Evolutionary conservation across 2,113 vertebrate genomes (phyloP).

Genomic region (Petaurus breviceps): DNA sequence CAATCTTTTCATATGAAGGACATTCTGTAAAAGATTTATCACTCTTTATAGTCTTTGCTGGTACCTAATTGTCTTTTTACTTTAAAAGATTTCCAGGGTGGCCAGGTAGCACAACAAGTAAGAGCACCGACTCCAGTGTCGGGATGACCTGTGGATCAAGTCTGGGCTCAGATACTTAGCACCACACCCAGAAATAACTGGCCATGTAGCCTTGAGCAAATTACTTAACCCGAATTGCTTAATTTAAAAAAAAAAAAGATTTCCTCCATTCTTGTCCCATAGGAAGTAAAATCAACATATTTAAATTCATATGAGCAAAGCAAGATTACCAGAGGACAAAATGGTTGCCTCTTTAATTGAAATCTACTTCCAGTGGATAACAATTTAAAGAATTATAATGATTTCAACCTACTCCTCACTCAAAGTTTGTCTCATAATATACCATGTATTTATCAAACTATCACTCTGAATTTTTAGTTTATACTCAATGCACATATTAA

Average conservation of each 20-base stretch:
- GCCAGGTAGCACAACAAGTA: too few relatives aligned
- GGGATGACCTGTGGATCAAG: too few relatives aligned
- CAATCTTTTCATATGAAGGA: neutral
- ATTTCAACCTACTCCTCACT: neutral
- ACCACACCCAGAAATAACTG: too few relatives aligned
- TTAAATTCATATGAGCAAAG: neutral
- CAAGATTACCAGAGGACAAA: neutral
- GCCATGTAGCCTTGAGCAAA: too few relatives aligned
- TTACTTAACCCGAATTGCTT: too few relatives aligned
- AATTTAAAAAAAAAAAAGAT: too few relatives aligned
- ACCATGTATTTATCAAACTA: neutral
- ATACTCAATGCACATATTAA: neutral
- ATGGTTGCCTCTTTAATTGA: neutral
- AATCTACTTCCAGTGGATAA: neutral
- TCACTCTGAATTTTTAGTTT: neutral
- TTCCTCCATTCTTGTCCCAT: neutral
- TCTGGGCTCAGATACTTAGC: too few relatives aligned
- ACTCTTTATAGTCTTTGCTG: neutral
- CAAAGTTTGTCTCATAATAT: neutral
- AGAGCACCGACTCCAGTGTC: too few relatives aligned
- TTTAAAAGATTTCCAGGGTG: neutral
- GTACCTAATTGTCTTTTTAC: neutral
- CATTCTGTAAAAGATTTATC: neutral
- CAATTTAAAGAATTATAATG: neutral
- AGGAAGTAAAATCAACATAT: neutral